phyloP scores from a whole-genome alignment of 2,888 invertebrate genomes.

The Drosophila mimetica region DNA sequence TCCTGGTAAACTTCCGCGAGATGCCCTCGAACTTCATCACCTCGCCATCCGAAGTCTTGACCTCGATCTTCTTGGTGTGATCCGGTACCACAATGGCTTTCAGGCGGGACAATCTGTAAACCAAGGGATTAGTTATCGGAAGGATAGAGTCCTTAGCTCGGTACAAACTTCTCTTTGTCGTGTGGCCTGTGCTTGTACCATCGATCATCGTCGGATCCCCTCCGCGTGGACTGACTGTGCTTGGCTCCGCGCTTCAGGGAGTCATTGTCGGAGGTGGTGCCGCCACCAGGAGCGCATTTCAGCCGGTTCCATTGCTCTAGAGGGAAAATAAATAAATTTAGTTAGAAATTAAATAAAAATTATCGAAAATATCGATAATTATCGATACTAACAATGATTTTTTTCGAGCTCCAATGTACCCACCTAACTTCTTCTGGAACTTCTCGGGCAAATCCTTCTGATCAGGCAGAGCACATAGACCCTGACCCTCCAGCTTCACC shows the following conservation, averaged over 20 bases:
- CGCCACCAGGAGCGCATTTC: constrained; percentile 86
- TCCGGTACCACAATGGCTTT: constrained; percentile 86
- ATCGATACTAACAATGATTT: too few species aligned
- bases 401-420: constrained; percentile 30
- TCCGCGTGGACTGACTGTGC: constrained; percentile 66
- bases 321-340: not conserved
- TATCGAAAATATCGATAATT: too few species aligned
- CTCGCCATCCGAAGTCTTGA: constrained; percentile 91
- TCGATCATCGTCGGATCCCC: constrained; percentile 82
- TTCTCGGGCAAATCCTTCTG: constrained; percentile 91
- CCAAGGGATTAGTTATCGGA: not conserved
- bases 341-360: not conserved
- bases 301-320: constrained; percentile 93
- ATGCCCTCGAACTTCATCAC: constrained; percentile 94
- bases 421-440: constrained; percentile 91
- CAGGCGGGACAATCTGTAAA: constrained; percentile 80
- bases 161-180: constrained; percentile 87
- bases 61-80: constrained; percentile 89
- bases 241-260: constrained; percentile 78
- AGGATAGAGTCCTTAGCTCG: not conserved
- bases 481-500: constrained; percentile 83
- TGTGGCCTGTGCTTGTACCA: constrained; percentile 87
- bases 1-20: constrained; percentile 94
- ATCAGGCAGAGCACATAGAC: constrained; percentile 86
- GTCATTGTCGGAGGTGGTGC: constrained; percentile 84